phyloP scores from a whole-genome alignment of 2,113 vertebrate species.

The human region GRCh38 chr15:29815501-29816000 shows the following conservation, averaged over 20 bases:
- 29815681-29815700: not conserved
- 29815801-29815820: constrained; percentile 67
- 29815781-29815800: constrained; percentile 58
- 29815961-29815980: not conserved
- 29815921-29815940: constrained; percentile 67
- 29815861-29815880: constrained; percentile 59
- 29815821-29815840: constrained; percentile 63
- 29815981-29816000: not conserved
- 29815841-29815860: constrained; percentile 60
- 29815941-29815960: not conserved
- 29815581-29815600: not conserved
- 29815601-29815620: not conserved
- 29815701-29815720: not conserved
- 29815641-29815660: not conserved
- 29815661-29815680: not conserved
- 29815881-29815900: not conserved
- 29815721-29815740: constrained; percentile 51
- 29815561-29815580: fast-evolving
- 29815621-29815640: not conserved
- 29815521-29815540: not conserved
- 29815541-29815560: not conserved
- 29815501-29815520: not conserved
- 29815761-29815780: not conserved
- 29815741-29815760: not conserved
- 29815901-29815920: constrained; percentile 64